Evolutionary conservation across 2,797 vertebrate species (phyloP).

Genomic region (Myripristis murdjan): DNA sequence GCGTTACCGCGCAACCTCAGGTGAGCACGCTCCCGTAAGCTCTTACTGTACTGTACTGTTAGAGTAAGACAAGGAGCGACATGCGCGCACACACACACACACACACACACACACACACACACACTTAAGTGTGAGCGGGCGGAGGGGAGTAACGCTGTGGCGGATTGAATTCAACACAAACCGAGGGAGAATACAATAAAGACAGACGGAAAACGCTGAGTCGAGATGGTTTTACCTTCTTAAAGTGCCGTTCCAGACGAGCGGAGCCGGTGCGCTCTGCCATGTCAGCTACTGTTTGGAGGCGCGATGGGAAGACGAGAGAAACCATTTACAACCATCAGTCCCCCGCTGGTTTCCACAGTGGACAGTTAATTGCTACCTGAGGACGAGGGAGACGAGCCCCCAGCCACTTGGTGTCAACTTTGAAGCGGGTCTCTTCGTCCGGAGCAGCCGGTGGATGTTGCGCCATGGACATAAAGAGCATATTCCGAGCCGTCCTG

Average conservation of each 20-base stretch:
- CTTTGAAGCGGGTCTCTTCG: constrained; percentile 43
- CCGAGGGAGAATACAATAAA: too few species aligned
- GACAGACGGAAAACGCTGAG: not conserved
- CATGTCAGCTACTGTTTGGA: constrained; percentile 43
- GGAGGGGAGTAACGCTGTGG: constrained; percentile 17
- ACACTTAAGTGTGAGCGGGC: not conserved
- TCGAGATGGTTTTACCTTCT: not conserved
- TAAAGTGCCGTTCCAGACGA: not conserved
- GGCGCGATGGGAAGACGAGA: constrained; percentile 48
- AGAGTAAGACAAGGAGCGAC: constrained; percentile 21
- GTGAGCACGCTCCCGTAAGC: constrained; percentile 37
- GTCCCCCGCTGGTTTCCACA: constrained; percentile 11
- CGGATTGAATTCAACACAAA: not conserved
- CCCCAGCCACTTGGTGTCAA: constrained; percentile 27
- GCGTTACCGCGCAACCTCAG: constrained; percentile 62
- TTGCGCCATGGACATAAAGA: constrained; percentile 79
- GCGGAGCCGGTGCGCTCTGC: constrained; percentile 16
- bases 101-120: too few species aligned
- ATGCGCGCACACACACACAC: too few species aligned
- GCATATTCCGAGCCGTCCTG: constrained; percentile 75
- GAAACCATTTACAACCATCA: constrained; percentile 24
- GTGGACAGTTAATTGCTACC: constrained; percentile 60
- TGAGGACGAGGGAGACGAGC: constrained; percentile 34
- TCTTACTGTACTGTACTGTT: not conserved
- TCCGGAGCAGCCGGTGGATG: constrained; percentile 72